A percentile compares a stretch with the other conserved stretches of the same genome.
These are phyloP conservation scores for Phataginus tetradactyla DNA, from an alignment of 2,797 vertebrate species.

Conservation along the genomic window DNA sequence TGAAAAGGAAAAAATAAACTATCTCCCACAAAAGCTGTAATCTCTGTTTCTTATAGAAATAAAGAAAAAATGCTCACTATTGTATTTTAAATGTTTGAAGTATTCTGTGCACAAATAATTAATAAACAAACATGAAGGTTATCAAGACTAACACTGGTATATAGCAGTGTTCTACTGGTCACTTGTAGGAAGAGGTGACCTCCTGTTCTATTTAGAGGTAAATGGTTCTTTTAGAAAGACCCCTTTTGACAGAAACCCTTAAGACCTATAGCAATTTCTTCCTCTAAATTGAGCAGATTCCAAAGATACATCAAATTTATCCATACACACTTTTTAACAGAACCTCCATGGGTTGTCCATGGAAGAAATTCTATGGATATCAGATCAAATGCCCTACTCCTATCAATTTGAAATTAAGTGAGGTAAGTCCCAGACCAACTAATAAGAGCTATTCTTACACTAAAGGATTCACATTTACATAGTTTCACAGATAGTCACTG, in stretches of 20 bases:
- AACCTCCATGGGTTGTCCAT: neutral
- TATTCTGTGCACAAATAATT: neutral
- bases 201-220: neutral
- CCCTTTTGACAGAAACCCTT: neutral
- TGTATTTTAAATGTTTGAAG: neutral
- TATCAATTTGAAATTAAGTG: neutral
- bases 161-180: neutral
- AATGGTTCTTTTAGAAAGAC: neutral
- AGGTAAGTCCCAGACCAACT: neutral
- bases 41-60: neutral
- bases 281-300: neutral
- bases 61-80: neutral
- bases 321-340: neutral
- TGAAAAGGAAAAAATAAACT: neutral
- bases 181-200: neutral
- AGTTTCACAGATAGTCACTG: neutral
- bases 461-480: neutral
- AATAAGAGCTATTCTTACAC: neutral
- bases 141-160: neutral
- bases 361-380: neutral
- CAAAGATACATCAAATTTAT: neutral
- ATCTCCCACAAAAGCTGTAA: neutral
- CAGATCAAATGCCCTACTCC: neutral
- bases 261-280: neutral
- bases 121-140: neutral